phyloP scores from a whole-genome alignment of 2,113 vertebrate genomes.

The Danio rerio region GRCz12tu NC_133184.1:7441001-7441500 shows the following conservation, averaged over 20 bases:
- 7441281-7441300: constrained; percentile 54
- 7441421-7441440: constrained; percentile 60
- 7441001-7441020: constrained; percentile 62
- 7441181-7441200: too few species aligned
- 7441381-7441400: constrained; percentile 63
- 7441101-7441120: background rate
- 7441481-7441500: constrained; percentile 40
- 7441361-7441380: constrained; percentile 63
- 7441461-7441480: constrained; percentile 62
- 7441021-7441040: constrained; percentile 54
- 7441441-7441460: constrained; percentile 65
- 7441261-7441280: constrained; percentile 52
- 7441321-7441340: constrained; percentile 57
- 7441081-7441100: background rate
- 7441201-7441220: background rate
- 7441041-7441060: background rate
- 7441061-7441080: background rate
- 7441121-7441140: too few species aligned
- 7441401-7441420: constrained; percentile 69
- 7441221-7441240: constrained; percentile 25
- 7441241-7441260: constrained; percentile 18
- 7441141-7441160: too few species aligned
- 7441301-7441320: constrained; percentile 67
- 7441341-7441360: constrained; percentile 61
- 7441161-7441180: too few species aligned